Base-by-base conservation (phyloP, 2,888 invertebrate genomes). In the Junonia oenone region DNA sequence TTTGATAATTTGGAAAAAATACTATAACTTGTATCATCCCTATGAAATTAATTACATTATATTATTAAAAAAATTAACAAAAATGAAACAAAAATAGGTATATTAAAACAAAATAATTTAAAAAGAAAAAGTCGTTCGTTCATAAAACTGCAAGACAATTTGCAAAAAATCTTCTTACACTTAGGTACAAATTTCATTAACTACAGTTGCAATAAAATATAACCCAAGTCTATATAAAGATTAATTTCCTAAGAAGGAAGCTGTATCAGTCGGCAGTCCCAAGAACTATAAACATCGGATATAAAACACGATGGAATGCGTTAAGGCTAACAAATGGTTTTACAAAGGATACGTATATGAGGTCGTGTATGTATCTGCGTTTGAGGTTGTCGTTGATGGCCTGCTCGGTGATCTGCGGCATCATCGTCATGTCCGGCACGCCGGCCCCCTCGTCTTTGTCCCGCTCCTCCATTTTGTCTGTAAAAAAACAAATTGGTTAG, bases 281-380 rank as follows among this genome's bases (percentile, higher is more conserved):
- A 19, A 38, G 11, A 17, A 17, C 4, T 4, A 17, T n/a, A 19
- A 19, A 40, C 19, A 1, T 17, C n/a, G 17, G 11, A 11, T 40
- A 19, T 11, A 19, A 37, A 37, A n/a, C 11, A 19, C 11, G 15
- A 11, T 19, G 17, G 11, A 19, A 43, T 3, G 13, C 22, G 6
- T 1, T 1, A 8, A 26, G 13, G 43, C 22, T 8, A 14, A 40
- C 11, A 51, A 13, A 27, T 33, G 1, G 4, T 22, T 27, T 31
- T n/a, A 47, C 52, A 94, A 96, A 96, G 96, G 96, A 96, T 97
- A 96, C 97, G 81, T 97, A 97, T 79, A 97, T 96, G 73, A 95
- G 93, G 87, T 97, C 96, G 74, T 93, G 92, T 68, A 92, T 91
- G 85, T 97, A 97, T 73, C 97, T 94, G 64, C 94, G 91, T 82